These are phyloP conservation scores for Amiota mariae DNA, from an alignment of 2,888 invertebrate genomes.

Conservation along the genomic window DNA sequence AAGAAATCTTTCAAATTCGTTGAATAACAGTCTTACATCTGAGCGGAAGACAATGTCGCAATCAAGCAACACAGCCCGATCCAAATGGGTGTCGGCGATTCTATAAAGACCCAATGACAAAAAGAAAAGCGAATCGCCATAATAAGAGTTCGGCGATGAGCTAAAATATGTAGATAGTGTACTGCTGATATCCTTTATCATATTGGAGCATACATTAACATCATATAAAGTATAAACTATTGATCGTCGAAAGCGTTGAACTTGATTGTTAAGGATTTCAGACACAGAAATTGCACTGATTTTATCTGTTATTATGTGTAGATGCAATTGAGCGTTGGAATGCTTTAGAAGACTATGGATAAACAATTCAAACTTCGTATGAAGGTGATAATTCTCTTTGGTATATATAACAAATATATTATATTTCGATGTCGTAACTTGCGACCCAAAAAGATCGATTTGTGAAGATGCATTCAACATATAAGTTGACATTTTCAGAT, in stretches of 20 bases:
- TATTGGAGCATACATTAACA: slow-evolving; percentile 77
- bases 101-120: slow-evolving; percentile 83
- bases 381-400: slow-evolving; percentile 70
- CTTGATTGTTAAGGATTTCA: slow-evolving; percentile 73
- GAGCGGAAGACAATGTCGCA: slow-evolving; percentile 84
- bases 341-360: slow-evolving; percentile 70
- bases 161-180: slow-evolving; percentile 83
- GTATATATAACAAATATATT: slow-evolving; percentile 73
- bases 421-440: slow-evolving; percentile 58
- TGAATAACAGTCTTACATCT: slow-evolving; percentile 80
- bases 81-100: slow-evolving; percentile 78
- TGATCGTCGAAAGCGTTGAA: slow-evolving; percentile 71
- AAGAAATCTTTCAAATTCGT: slow-evolving; percentile 80
- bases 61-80: slow-evolving; percentile 82
- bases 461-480: slow-evolving; percentile 53
- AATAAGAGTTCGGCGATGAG: slow-evolving; percentile 81
- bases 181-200: slow-evolving; percentile 78
- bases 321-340: slow-evolving; percentile 74
- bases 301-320: slow-evolving; percentile 79
- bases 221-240: slow-evolving; percentile 77
- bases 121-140: slow-evolving; percentile 86
- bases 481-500: slow-evolving; percentile 41
- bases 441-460: slow-evolving; percentile 42
- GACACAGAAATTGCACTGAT: slow-evolving; percentile 76
- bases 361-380: slow-evolving; percentile 71